Evolutionary conservation across 1,140 invertebrate genomes (phyloP).

Genomic region (Neodiprion fabricii): DNA sequence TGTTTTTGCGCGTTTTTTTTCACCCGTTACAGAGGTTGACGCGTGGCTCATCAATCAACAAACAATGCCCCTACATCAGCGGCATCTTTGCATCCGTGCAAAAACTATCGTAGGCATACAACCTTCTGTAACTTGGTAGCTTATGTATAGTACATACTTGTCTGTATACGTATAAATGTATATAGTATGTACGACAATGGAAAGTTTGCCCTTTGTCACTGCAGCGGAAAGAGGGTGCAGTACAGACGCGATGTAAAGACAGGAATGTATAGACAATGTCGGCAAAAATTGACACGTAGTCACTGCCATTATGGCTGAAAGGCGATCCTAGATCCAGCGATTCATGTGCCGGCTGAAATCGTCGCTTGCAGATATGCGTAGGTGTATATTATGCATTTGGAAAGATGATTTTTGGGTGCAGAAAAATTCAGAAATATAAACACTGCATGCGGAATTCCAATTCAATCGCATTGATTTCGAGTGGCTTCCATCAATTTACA

Average conservation of each 20-base stretch:
- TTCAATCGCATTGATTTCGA: too few species aligned
- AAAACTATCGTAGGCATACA: background rate
- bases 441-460: too few species aligned
- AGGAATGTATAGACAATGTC: slow-evolving; percentile 44
- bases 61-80: slow-evolving; percentile 31
- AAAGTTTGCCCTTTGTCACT: slow-evolving; percentile 52
- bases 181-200: slow-evolving; percentile 39
- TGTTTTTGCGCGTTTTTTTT: slow-evolving; percentile 18
- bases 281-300: slow-evolving; percentile 32
- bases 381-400: too few species aligned
- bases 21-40: slow-evolving; percentile 21
- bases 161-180: too few species aligned
- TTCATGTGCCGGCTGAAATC: background rate
- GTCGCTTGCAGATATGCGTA: too few species aligned
- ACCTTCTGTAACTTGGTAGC: too few species aligned
- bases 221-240: background rate
- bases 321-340: background rate
- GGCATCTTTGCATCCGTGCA: background rate
- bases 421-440: too few species aligned
- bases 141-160: too few species aligned
- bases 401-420: too few species aligned
- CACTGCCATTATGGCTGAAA: background rate
- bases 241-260: background rate
- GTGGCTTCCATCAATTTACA: too few species aligned
- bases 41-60: slow-evolving; percentile 41